These are phyloP conservation scores for Macroteleia sp. DNA, from an alignment of 2,888 invertebrate genomes.

Conservation along the genomic window DNA sequence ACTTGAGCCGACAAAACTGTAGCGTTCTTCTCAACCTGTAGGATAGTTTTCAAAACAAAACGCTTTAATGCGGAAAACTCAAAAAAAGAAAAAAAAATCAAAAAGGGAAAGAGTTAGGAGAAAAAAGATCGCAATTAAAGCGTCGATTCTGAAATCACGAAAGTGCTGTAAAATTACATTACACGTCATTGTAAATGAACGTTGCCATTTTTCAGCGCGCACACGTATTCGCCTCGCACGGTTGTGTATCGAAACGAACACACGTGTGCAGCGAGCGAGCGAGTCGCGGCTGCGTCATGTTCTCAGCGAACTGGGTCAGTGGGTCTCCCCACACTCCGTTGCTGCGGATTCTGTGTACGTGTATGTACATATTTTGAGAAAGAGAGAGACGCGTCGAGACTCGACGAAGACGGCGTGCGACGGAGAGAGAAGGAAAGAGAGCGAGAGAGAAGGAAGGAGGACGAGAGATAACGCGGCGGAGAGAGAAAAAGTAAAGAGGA, in stretches of 20 bases:
- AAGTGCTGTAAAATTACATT: slow-evolving; percentile 9
- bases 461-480: slow-evolving; percentile 17
- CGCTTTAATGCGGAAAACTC: no score
- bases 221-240: no score
- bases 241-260: no score
- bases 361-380: slow-evolving; percentile 45
- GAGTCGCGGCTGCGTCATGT: slow-evolving; percentile 83
- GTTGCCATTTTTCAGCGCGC: slow-evolving; percentile 13
- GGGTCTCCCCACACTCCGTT: slow-evolving; percentile 85
- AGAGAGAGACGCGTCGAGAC: slow-evolving; percentile 56
- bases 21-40: no score
- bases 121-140: no score
- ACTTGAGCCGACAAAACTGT: no score
- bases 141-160: not conserved
- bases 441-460: slow-evolving; percentile 29
- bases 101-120: no score
- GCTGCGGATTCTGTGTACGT: slow-evolving; percentile 56
- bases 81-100: no score
- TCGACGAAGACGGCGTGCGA: not conserved
- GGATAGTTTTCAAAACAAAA: no score
- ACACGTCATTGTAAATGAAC: slow-evolving; percentile 14
- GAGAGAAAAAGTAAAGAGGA: not conserved
- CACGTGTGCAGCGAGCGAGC: slow-evolving; percentile 64
- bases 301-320: slow-evolving; percentile 91
- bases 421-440: slow-evolving; percentile 50